These are phyloP conservation scores for Craniophora ligustri DNA, from an alignment of 2,888 invertebrate species.

Conservation along the genomic window DNA sequence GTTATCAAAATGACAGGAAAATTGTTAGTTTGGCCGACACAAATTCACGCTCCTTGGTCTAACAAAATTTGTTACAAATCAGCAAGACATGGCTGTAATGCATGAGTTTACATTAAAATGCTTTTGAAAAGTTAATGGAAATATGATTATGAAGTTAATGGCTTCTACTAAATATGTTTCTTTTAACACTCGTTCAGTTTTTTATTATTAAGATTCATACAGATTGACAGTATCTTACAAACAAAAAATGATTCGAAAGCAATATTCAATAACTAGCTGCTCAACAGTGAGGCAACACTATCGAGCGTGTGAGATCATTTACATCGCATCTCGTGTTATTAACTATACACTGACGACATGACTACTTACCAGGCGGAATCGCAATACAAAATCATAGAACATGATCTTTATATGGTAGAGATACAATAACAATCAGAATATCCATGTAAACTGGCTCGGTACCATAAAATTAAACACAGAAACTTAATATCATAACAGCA, in stretches of 20 bases:
- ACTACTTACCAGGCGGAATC: slow-evolving; percentile 58
- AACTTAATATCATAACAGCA: slow-evolving; percentile 55
- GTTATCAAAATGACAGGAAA: slow-evolving; percentile 57
- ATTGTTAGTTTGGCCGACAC: slow-evolving; percentile 53
- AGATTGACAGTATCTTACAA: slow-evolving; percentile 41
- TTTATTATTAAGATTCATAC: slow-evolving; percentile 40
- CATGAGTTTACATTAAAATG: slow-evolving; percentile 41
- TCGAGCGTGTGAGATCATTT: slow-evolving; percentile 53
- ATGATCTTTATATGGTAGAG: slow-evolving; percentile 45
- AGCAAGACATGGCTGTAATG: slow-evolving; percentile 44
- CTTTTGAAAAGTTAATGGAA: slow-evolving; percentile 35
- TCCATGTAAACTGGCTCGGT: slow-evolving; percentile 45
- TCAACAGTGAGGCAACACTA: slow-evolving; percentile 43
- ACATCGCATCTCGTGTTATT: slow-evolving; percentile 52
- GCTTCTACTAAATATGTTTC: slow-evolving; percentile 26
- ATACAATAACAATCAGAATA: slow-evolving; percentile 50
- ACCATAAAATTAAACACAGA: slow-evolving; percentile 46
- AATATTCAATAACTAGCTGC: slow-evolving; percentile 39
- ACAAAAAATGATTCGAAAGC: slow-evolving; percentile 40
- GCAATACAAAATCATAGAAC: slow-evolving; percentile 53
- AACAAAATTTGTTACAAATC: slow-evolving; percentile 36
- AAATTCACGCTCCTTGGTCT: slow-evolving; percentile 44
- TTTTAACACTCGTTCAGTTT: slow-evolving; percentile 7
- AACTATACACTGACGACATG: slow-evolving; percentile 49
- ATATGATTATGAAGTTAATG: slow-evolving; percentile 36